Base-by-base conservation (phyloP, 2,113 vertebrate genomes). In the Nicator chloris region DNA sequence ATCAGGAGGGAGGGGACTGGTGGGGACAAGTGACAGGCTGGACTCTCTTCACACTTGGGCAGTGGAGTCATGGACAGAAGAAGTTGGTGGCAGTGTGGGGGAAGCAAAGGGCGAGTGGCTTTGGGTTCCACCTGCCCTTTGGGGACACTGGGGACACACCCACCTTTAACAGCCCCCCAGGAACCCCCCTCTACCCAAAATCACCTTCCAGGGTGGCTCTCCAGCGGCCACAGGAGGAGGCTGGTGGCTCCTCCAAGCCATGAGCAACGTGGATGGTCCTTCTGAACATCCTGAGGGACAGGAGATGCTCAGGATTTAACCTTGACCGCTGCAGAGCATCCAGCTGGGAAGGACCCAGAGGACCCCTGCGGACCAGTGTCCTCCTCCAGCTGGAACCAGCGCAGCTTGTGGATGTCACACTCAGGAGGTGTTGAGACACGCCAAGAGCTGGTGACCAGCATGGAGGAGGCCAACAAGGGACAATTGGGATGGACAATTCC, bases 11-110 rank as follows among this genome's bases (percentile, higher is more conserved):
- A 68, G 31, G 31, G 45, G 20, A 66, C 16, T 1, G 11, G 12
- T 13, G 35, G 64, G 51, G 15, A 13, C 2, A 20, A 16, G 37
- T 1, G 6, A 82, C 4, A 3, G 2, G n/a, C 11, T 18, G 54
- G 71, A 21, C 18, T 37, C 45, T 33, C 16, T 19, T 28, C 2
- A 0, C 3, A 0, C 17, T 10, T 8, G 39, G 15, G 21, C 49
- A 11, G 10, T 37, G 37, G 13, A 39, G 31, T 24, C 21, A 15
- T 0, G 40, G 82, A 2, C 54, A 27, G 68, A 45, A 78, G 76
- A 4, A 51, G 59, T 4, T 50, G 59, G 54, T 49, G 88, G 53
- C 30, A 50, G 45, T 0, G 0, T 22, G 15, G 27, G 9, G 15
- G 10, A 13, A 28, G 4, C 21, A 42, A 59, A 45, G 63, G 26